These are phyloP conservation scores for Muraenolepis orangiensis DNA, from an alignment of 2,797 vertebrate genomes.

Conservation along the genomic window DNA sequence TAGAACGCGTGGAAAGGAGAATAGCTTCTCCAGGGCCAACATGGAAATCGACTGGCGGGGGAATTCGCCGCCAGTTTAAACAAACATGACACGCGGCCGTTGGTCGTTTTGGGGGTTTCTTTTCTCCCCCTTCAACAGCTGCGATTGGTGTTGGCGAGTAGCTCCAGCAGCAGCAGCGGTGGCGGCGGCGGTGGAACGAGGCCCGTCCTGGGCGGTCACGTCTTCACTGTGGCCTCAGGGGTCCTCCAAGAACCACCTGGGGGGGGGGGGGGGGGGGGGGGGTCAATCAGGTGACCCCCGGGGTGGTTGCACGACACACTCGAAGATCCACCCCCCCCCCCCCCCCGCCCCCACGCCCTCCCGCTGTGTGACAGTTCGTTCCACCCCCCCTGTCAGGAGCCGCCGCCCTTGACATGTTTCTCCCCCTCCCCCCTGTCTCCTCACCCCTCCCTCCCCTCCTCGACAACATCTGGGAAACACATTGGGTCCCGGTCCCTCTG, in stretches of 20 bases:
- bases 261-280: no score
- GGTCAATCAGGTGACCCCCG: conserved; percentile 40
- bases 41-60: conserved; percentile 55
- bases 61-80: conserved; percentile 61
- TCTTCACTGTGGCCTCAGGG: conserved; percentile 8
- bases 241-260: no score
- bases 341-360: background rate
- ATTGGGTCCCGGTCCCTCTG: conserved; percentile 36
- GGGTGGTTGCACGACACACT: no score
- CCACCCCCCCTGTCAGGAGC: conserved; percentile 59
- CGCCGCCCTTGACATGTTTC: conserved; percentile 25
- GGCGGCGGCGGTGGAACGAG: background rate
- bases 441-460: conserved; percentile 3
- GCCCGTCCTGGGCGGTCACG: background rate
- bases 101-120: no score
- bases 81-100: conserved; percentile 56
- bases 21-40: conserved; percentile 40
- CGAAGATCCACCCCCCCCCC: no score
- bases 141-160: conserved; percentile 43
- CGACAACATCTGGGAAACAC: conserved; percentile 60
- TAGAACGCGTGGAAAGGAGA: conserved; percentile 49
- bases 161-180: no score
- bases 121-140: conserved; percentile 31
- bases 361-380: conserved; percentile 32
- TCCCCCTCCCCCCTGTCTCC: conserved; percentile 7